Conservation (phyloP, 2,797 vertebrate genomes). For the Acanthornis magna region DNA sequence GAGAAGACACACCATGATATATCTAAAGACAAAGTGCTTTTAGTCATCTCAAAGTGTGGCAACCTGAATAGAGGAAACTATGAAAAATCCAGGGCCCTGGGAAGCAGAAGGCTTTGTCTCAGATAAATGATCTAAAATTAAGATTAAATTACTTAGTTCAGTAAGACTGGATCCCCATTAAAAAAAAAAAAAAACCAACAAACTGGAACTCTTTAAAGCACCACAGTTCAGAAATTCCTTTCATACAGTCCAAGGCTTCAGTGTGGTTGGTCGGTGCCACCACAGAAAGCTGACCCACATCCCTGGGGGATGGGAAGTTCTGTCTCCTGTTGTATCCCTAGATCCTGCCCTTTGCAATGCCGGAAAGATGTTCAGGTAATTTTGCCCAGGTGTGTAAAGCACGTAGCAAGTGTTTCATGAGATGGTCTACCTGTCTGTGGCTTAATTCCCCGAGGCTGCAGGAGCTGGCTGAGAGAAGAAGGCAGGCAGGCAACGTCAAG, state of each 20-base stretch:
- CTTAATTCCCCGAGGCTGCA: too few relatives aligned
- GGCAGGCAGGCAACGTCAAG: too few relatives aligned
- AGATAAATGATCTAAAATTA: not conserved
- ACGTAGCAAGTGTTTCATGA: not conserved
- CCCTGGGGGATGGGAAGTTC: too few relatives aligned
- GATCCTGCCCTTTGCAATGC: not conserved
- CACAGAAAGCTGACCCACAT: not conserved
- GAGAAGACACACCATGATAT: not conserved
- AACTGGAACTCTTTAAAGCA: not conserved
- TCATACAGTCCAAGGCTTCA: not conserved
- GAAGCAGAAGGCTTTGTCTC: not conserved
- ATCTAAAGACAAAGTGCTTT: not conserved
- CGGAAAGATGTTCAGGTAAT: not conserved
- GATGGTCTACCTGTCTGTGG: not conserved
- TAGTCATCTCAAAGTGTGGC: not conserved
- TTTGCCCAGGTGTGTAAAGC: not conserved
- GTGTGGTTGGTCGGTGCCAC: accelerated
- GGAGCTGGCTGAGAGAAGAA: too few relatives aligned
- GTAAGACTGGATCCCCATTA: accelerated
- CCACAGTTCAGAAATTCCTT: accelerated
- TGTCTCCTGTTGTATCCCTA: too few relatives aligned
- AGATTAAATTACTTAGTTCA: not conserved
- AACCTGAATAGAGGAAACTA: not conserved
- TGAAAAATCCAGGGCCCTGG: not conserved
- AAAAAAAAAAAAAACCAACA: not conserved